Evolutionary conservation across 2,888 invertebrate genomes (phyloP), one percentile per base, ranked within the genome.

Genomic region (Clistopyga incitator): DNA sequence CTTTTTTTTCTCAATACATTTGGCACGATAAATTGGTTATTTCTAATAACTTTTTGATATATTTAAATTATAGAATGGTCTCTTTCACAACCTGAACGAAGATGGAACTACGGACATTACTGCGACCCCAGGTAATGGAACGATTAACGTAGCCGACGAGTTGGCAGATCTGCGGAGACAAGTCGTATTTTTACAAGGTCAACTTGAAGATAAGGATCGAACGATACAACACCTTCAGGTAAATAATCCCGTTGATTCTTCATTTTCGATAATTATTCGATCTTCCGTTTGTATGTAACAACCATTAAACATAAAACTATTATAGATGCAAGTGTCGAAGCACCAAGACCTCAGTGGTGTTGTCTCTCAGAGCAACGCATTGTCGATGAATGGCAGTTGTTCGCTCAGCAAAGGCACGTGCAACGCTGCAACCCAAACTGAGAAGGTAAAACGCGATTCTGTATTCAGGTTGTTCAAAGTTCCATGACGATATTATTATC

Each of bases 371-470:
- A 89, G 85, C 65, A 88, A 87, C 78, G 82, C 86, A 76, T 91
- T 93, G 56, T 93, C 93, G 34, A 92, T 92, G 38, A 92, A 93
- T 70, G 92, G 93, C 20, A 93, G 93, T 59, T 91, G 91, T 64
- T 92, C 89, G 87, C 91, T 93, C 84, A 93, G 91, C 81, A 94
- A 94, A 90, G 95, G 96, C 91, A 96, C 95, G 88, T 96, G 96
- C 92, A 97, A 97, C 93, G 97, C 96, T 88, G 97, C 97, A 90
- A 97, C 97, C 89, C 97, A 97, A 94, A 97, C 97, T 42, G 97
- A 97, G 93, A 95, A 97, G 95, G 97, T 97, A 94, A 76, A 50
- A 25, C 6, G 8, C 6, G n/a, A 34, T 18, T 34, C 3, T 3
- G 2, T 23, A 25, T 23, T 11, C 11, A 54, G 23, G 20, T 54